Base-by-base conservation (phyloP, 2,888 invertebrate species). In the Iphiclides podalirius region DNA sequence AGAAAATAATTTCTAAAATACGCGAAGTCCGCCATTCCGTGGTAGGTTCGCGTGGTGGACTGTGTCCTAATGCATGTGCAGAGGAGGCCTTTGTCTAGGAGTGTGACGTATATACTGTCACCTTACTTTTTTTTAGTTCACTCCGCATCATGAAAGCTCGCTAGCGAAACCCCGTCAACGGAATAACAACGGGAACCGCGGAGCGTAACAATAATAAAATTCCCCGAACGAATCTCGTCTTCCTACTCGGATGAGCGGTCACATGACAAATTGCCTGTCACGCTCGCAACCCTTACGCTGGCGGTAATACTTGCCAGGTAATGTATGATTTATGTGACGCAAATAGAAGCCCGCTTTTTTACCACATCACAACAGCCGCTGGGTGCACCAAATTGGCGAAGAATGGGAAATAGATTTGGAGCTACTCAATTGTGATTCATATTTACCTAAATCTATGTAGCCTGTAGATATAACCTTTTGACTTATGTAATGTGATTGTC, bases 261-360 rank as follows among this genome's bases (percentile, higher is more conserved):
- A 55, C 63, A 77, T 84, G 84, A 87, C 86, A 87, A 87, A 87
- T 87, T 82, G 80, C 79, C 80, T 85, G 86, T 82, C 79, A 62
- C 63, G 58, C 55, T 17, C 56, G 52, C 64, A 75, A 72, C 75
- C 79, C 76, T 75, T 70, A 62, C 76, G 57, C 59, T 60, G 50
- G 55, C 60, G 38, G 60, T 66, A 68, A 71, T 69, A 47, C 70
- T 68, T 61, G 58, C 65, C 85, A 85, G 86, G 87, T 86, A 86
- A 81, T 82, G 68, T 76, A 77, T 83, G 87, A 87, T 87, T 83
- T 86, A 86, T 84, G 72, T 67, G 61, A 59, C 63, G 66, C 67
- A 75, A 80, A 79, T 79, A 74, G 75, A 77, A 78, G 71, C 70
- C 62, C 59, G 57, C 52, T 53, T 57, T 52, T 49, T 51, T 51